These are phyloP conservation scores for Petroica traversi DNA, from an alignment of 2,113 vertebrate species.

Conservation along the genomic window DNA sequence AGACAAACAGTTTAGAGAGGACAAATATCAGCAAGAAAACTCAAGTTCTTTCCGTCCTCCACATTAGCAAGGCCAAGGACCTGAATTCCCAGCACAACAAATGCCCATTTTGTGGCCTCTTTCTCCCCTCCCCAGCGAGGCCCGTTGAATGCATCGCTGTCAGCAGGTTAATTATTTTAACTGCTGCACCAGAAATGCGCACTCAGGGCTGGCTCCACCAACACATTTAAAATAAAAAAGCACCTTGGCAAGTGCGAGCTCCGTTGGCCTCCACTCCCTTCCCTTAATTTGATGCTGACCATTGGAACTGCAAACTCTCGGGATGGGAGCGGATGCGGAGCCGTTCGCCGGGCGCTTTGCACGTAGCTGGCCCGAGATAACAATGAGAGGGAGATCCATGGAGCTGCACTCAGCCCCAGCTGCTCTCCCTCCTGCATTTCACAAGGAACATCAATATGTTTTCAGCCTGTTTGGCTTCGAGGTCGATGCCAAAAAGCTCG, in stretches of 20 bases:
- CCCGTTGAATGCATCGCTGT: not conserved
- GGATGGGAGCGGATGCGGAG: not conserved
- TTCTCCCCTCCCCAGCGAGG: not conserved
- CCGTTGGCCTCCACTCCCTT: conserved; percentile 29
- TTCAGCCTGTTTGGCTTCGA: conserved; percentile 23
- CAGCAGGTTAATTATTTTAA: conserved; percentile 65
- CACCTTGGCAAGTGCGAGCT: conserved; percentile 16
- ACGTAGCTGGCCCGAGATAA: not conserved
- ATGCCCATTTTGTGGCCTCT: not conserved
- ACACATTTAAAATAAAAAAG: not conserved
- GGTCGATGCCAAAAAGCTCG: not conserved
- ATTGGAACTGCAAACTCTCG: not conserved
- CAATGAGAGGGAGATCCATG: not conserved
- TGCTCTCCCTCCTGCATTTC: not conserved
- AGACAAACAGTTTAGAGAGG: not conserved
- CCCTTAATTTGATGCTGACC: conserved; percentile 24
- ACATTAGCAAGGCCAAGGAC: not conserved
- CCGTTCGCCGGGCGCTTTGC: not conserved
- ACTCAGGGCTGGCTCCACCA: conserved; percentile 23
- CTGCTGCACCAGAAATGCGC: conserved; percentile 55
- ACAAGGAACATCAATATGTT: not conserved
- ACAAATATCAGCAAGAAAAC: not conserved
- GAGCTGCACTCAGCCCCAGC: not conserved
- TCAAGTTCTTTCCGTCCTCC: not conserved
- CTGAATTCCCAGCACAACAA: not conserved